Conservation (phyloP, 2,113 vertebrate genomes). For the Tetrax tetrax region DNA sequence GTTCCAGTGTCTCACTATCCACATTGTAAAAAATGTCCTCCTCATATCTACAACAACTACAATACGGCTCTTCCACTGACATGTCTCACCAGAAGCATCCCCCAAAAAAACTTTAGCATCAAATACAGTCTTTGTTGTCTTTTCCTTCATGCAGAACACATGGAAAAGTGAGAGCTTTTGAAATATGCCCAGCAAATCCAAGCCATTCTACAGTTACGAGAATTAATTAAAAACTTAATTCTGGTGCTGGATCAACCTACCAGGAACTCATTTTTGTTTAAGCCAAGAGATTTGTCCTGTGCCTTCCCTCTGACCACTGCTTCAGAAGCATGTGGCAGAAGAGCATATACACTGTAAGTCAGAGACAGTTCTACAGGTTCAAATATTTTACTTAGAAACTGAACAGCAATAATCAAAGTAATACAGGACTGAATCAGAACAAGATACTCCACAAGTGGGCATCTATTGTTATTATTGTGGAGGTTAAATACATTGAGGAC, state of each 20-base stretch:
- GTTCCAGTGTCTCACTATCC: not conserved
- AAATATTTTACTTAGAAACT: not conserved
- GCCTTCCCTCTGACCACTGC: not conserved
- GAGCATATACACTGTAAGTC: fast-evolving
- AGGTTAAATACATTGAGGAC: not conserved
- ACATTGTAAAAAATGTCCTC: not conserved
- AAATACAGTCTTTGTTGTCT: not conserved
- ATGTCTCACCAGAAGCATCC: not conserved
- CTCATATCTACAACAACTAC: not conserved
- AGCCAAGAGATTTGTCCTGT: not conserved
- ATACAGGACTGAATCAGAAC: not conserved
- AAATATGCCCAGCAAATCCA: not conserved
- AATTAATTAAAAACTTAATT: not conserved
- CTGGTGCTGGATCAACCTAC: not conserved
- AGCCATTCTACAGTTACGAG: not conserved
- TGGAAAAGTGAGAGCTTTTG: not conserved
- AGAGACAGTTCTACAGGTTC: not conserved
- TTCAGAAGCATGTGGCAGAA: not conserved
- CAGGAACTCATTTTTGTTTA: not conserved
- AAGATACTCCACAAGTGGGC: not conserved
- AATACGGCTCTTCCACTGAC: not conserved
- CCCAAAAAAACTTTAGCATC: not conserved
- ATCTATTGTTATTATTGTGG: fast-evolving
- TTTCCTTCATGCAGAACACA: not conserved
- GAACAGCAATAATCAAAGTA: not conserved